phyloP scores from a whole-genome alignment of 2,797 vertebrate species.

The Linurgus olivaceus region DNA sequence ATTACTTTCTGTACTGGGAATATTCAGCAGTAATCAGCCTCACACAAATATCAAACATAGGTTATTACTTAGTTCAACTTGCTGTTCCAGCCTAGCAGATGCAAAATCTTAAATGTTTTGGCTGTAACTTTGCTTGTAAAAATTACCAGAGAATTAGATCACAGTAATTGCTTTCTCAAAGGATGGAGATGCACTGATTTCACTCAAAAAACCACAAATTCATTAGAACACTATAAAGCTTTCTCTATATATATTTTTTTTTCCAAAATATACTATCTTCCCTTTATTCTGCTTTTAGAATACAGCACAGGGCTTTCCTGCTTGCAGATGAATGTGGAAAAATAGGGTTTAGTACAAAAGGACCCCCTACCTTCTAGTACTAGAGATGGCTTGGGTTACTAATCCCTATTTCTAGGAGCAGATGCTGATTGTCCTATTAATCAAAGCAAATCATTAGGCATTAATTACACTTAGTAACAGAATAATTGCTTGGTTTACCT shows the following conservation, averaged over 20 bases:
- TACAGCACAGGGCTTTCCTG: background rate
- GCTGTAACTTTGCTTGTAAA: background rate
- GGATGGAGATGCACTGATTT: background rate
- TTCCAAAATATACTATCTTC: background rate
- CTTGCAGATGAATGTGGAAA: background rate
- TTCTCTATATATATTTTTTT: background rate
- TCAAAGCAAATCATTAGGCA: slow-evolving; percentile 73
- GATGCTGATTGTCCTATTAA: slow-evolving; percentile 81
- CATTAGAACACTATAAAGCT: background rate
- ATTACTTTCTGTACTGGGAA: background rate
- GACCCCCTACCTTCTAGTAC: background rate
- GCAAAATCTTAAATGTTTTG: background rate
- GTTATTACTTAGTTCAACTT: background rate
- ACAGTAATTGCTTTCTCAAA: background rate
- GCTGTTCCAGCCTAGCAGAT: background rate
- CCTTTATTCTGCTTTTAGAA: background rate
- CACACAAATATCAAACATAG: background rate
- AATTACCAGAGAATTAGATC: background rate
- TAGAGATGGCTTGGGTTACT: slow-evolving; percentile 66
- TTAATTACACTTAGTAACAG: slow-evolving; percentile 72
- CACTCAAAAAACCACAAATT: background rate
- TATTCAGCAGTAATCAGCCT: background rate
- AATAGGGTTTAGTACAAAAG: background rate
- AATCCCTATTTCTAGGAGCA: slow-evolving; percentile 74
- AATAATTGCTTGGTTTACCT: slow-evolving; percentile 74